phyloP scores from a whole-genome alignment of 2,888 invertebrate genomes.

The Loripinus fragilis region DNA sequence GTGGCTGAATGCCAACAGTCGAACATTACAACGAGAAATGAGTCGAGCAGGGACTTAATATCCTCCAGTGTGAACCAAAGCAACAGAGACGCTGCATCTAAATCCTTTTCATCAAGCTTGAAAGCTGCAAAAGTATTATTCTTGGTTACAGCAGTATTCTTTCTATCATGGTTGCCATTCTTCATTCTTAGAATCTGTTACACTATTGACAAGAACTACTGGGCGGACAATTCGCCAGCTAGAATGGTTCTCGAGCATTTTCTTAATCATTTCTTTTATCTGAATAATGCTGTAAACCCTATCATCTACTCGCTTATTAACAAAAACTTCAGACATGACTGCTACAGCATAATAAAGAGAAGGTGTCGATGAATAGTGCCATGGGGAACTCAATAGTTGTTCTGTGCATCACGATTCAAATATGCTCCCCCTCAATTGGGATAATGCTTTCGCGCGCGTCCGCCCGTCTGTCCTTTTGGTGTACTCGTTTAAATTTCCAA shows the following conservation, averaged over 20 bases:
- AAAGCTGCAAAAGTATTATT: constrained; percentile 66
- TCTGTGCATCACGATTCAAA: too few relatives aligned
- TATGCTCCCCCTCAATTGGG: too few relatives aligned
- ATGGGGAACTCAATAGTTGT: too few relatives aligned
- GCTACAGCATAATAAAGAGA: not conserved
- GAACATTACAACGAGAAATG: too few relatives aligned
- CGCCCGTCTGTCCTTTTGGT: too few relatives aligned
- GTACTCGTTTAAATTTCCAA: too few relatives aligned
- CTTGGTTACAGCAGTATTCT: constrained; percentile 60
- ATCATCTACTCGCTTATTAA: constrained; percentile 62
- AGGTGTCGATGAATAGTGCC: too few relatives aligned
- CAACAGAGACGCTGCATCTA: not conserved
- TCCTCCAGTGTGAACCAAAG: too few relatives aligned
- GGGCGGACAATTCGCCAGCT: constrained; percentile 23
- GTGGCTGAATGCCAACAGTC: too few relatives aligned
- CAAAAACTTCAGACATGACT: constrained; percentile 54
- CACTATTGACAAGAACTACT: constrained; percentile 17
- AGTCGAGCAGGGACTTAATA: too few relatives aligned
- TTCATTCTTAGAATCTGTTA: constrained; percentile 46
- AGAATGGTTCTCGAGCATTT: constrained; percentile 34
- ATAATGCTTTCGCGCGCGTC: too few relatives aligned
- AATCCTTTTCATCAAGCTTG: constrained; percentile 10
- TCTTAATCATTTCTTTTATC: constrained; percentile 57
- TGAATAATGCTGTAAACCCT: constrained; percentile 63
- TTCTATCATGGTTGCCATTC: constrained; percentile 64